Percentiles rank a stretch among this genome's conserved stretches.
These are phyloP conservation scores for Tachyglossus aculeatus DNA, from an alignment of 2,797 vertebrate genomes.

Conservation along the genomic window DNA sequence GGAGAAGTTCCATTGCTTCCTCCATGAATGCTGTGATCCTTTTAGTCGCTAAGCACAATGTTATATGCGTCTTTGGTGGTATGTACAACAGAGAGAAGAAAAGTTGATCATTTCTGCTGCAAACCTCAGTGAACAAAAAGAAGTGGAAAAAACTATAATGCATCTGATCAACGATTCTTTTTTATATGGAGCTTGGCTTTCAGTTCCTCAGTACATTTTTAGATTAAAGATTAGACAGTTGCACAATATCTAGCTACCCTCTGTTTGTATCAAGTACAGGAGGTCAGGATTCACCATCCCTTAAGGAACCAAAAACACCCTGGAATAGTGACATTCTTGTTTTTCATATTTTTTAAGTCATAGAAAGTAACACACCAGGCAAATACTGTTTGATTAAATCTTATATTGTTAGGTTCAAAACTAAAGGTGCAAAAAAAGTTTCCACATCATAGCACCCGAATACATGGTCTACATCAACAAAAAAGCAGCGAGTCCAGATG, in stretches of 20 bases:
- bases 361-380: neutral
- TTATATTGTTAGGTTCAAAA: neutral
- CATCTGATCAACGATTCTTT: neutral
- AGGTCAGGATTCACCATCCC: neutral
- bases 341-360: neutral
- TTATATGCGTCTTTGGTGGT: neutral
- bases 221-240: neutral
- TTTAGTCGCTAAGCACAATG: constrained; percentile 1
- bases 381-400: neutral
- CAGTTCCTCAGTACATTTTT: neutral
- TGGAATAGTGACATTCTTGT: neutral
- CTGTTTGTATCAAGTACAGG: constrained; percentile 9
- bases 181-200: neutral
- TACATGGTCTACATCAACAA: no score
- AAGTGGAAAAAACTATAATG: neutral
- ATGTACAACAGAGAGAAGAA: constrained; percentile 5
- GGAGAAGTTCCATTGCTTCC: constrained; percentile 2
- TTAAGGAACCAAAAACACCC: neutral
- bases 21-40: no score
- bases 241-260: neutral
- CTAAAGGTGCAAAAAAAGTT: neutral
- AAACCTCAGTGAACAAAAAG: neutral
- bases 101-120: neutral
- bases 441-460: neutral
- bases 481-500: no score